Base-by-base conservation (phyloP, 2,888 invertebrate species). In the Gnatocerus cornutus region DNA sequence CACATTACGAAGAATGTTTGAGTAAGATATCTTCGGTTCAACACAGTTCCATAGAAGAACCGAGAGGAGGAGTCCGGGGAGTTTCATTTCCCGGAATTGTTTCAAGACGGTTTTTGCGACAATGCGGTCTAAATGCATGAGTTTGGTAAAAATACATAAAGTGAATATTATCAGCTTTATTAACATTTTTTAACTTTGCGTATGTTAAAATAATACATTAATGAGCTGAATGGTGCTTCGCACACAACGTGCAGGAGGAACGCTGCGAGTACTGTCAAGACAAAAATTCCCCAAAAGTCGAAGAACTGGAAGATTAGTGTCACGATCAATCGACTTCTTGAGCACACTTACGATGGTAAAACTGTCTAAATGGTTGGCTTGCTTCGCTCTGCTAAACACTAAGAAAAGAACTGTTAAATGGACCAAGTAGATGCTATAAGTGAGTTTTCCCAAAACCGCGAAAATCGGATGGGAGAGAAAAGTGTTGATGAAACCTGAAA, bases 391-490 rank as follows among this genome's bases (percentile, higher is more conserved):
- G 33, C 6, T 33, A 6, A 7, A 12, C 12, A 41, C 2, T 7
- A 21, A 21, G 21, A 3, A 21, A 21, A 21, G 21, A 21, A 33
- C 33, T n/a, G 41, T 41, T 5, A 48, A 9, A 14, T 61, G 61
- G 7, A 14, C 33, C 21, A 61, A 21, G 12, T 37, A 61, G 46
- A 48, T 48, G 21, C 16, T 27, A 13, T 61, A 61, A 16, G 14
- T 37, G 10, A 61, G 48, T 16, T 48, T 46, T 29, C 61, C 48
- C 33, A 61, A 14, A 33, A 61, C 48, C n/a, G 48, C 48, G n/a
- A 61, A 61, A 7, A 61, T 10, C 1, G 46, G 46, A n/a, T 61
- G 46, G 0, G 61, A 61, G 13, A 61, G 29, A 48, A 61, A 61
- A 8, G 27, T 10, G 61, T 61, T 61, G 21, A 61, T 13, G 9